Conservation (phyloP, 2,113 vertebrate genomes). For the Nettapus auritus region DNA sequence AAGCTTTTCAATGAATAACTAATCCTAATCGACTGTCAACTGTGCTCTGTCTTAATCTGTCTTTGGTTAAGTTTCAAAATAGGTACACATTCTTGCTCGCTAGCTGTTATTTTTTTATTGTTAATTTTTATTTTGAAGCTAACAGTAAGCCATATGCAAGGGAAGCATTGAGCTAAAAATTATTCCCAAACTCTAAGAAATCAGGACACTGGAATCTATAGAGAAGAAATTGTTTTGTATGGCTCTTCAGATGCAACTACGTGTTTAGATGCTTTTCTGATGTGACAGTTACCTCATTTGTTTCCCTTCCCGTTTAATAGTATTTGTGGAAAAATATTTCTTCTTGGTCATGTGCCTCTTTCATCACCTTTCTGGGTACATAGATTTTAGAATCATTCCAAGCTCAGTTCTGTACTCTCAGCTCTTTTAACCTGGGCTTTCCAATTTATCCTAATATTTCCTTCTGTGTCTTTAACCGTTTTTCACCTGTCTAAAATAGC, state of each 20-base stretch:
- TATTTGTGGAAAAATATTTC: neutral
- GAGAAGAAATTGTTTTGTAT: neutral
- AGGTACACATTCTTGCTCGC: neutral
- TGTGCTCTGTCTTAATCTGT: neutral
- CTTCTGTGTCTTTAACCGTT: neutral
- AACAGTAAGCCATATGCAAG: neutral
- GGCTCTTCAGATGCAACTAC: neutral
- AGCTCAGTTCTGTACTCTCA: neutral
- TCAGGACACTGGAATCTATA: neutral
- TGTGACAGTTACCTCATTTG: neutral
- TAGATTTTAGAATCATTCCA: neutral
- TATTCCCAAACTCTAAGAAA: neutral
- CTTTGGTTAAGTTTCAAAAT: neutral
- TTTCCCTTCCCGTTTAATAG: neutral
- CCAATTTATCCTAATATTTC: neutral
- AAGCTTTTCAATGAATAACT: conserved; percentile 17
- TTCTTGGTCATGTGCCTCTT: neutral
- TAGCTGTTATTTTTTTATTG: neutral
- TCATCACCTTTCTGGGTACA: neutral
- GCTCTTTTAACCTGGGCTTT: neutral
- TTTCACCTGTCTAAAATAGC: neutral
- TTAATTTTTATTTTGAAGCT: neutral
- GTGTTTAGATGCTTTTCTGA: neutral
- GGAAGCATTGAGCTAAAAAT: neutral
- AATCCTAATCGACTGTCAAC: neutral